phyloP scores from a whole-genome alignment of 2,113 vertebrate species.

The Proteles cristata region DNA sequence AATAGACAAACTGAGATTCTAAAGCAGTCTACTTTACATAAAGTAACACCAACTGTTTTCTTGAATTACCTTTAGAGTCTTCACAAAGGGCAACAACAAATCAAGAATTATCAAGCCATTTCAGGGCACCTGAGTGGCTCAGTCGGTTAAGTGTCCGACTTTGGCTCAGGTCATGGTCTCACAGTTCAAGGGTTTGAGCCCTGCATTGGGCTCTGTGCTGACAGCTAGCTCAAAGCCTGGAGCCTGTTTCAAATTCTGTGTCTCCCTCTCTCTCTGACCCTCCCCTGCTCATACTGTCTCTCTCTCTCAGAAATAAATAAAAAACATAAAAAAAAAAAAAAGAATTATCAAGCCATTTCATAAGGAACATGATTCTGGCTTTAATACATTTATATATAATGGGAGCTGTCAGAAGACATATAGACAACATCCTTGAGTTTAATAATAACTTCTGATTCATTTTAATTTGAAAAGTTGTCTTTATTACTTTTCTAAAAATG shows the following conservation, averaged over 20 bases:
- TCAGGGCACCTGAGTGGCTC: not conserved
- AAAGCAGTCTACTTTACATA: not conserved
- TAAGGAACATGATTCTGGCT: not conserved
- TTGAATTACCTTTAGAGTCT: not conserved
- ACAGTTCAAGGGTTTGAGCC: no score
- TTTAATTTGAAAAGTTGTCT: not conserved
- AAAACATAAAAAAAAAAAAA: not conserved
- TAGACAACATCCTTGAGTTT: not conserved
- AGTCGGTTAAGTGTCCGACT: no score
- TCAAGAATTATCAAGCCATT: not conserved
- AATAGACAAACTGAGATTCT: conserved; percentile 16
- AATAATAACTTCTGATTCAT: conserved; percentile 2
- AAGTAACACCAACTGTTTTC: not conserved
- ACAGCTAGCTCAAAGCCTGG: no score
- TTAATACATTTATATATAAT: not conserved
- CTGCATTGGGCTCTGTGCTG: no score
- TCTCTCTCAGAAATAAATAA: no score
- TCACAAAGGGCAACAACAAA: not conserved
- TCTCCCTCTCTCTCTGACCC: no score
- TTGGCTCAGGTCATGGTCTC: no score
- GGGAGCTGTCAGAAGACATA: not conserved
- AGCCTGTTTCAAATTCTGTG: no score
- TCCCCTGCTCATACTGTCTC: no score
- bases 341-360: not conserved
- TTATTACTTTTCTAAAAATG: conserved; percentile 28